These are phyloP conservation scores for Indri indri DNA, from an alignment of 2,113 vertebrate genomes.

Conservation along the genomic window DNA sequence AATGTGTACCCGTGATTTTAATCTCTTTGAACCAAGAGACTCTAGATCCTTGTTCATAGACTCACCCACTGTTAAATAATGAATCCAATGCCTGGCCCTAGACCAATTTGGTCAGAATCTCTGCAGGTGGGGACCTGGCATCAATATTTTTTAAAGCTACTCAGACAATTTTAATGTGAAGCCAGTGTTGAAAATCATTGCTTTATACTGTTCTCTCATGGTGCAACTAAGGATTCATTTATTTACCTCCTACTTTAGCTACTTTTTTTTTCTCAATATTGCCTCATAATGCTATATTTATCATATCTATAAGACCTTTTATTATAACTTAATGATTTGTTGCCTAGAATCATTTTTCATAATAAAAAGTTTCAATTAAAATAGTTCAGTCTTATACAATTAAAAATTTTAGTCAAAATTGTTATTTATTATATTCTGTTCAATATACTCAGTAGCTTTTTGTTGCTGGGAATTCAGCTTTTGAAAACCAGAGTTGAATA, in stretches of 20 bases:
- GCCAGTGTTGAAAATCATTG: neutral
- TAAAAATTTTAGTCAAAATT: neutral
- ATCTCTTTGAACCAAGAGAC: neutral
- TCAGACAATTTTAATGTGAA: neutral
- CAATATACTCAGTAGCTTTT: neutral
- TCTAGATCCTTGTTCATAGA: neutral
- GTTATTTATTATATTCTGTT: slow-evolving; percentile 15
- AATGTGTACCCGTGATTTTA: neutral
- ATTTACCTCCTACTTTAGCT: neutral
- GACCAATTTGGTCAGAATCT: neutral
- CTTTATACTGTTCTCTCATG: neutral
- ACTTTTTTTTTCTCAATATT: neutral
- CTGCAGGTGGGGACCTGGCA: neutral
- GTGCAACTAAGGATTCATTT: neutral
- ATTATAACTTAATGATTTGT: neutral
- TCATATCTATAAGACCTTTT: neutral
- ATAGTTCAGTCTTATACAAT: neutral
- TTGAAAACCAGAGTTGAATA: neutral
- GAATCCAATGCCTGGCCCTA: neutral
- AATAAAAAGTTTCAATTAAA: slow-evolving; percentile 16
- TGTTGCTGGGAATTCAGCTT: neutral
- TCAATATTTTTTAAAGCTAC: neutral
- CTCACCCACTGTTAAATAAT: neutral
- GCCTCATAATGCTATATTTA: neutral
- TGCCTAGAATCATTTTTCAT: neutral